phyloP scores from a whole-genome alignment of 2,113 vertebrate species.

The Chinchilla lanigera region DNA sequence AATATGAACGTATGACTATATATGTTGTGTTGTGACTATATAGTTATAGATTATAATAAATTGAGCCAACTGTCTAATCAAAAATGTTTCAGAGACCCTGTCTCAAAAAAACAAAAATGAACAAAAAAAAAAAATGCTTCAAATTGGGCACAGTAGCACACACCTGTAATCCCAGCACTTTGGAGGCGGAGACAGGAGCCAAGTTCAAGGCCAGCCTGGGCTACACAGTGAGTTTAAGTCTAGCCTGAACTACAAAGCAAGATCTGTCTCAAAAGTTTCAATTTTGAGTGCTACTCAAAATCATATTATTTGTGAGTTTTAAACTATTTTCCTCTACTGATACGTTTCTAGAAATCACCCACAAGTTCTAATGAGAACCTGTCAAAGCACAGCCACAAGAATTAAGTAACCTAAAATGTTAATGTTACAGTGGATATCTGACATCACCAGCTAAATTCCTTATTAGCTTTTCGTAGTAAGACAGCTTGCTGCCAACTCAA shows the following conservation, averaged over 20 bases:
- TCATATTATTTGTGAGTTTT: neutral
- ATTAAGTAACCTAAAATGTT: neutral
- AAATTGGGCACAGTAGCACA: neutral
- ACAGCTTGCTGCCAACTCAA: neutral
- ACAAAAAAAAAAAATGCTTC: neutral
- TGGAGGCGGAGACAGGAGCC: neutral
- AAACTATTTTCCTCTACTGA: neutral
- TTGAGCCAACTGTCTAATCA: conserved; percentile 29
- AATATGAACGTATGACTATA: neutral
- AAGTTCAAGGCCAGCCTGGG: neutral
- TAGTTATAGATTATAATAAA: neutral
- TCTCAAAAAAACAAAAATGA: neutral
- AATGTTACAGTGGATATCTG: neutral
- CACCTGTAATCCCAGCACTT: neutral
- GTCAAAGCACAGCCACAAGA: neutral
- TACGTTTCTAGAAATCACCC: neutral
- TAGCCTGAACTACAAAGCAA: neutral
- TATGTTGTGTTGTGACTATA: too few species aligned
- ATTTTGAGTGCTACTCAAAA: neutral
- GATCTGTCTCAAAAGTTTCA: neutral
- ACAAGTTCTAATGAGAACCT: neutral
- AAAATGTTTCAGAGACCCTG: neutral
- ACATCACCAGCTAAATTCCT: neutral
- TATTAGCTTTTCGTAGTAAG: neutral
- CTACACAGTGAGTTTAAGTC: neutral